Conservation (phyloP, 2,797 vertebrate species). For the Yasuhikotakia modesta region DNA sequence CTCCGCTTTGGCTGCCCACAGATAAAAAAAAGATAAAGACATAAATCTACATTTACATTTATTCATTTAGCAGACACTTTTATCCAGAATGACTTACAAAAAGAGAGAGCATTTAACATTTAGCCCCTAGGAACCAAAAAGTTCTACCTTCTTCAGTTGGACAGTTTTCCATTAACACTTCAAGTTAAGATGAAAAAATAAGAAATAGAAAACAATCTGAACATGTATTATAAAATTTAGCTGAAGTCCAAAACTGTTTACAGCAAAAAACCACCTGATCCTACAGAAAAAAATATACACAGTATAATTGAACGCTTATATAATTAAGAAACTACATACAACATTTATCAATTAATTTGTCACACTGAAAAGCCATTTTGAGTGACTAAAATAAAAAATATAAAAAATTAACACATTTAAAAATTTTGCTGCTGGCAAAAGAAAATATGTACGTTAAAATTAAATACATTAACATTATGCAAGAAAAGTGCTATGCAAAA, state of each 20-base stretch:
- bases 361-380: neutral
- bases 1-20: slow-evolving; percentile 59
- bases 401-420: no score
- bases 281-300: neutral
- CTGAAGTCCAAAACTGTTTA: slow-evolving; percentile 13
- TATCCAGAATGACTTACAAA: no score
- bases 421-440: no score
- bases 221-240: slow-evolving; percentile 42
- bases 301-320: neutral
- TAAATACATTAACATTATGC: neutral
- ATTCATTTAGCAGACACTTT: no score
- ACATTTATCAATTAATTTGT: neutral
- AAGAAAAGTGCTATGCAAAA: slow-evolving; percentile 15
- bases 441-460: no score
- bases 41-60: slow-evolving; percentile 25
- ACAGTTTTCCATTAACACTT: slow-evolving; percentile 48
- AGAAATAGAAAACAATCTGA: neutral
- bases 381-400: neutral
- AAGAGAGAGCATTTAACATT: no score
- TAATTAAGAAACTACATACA: neutral
- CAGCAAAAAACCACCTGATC: neutral
- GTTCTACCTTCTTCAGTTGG: slow-evolving; percentile 49
- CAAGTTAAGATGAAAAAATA: slow-evolving; percentile 36
- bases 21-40: slow-evolving; percentile 56
- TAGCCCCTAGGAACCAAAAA: no score